Percentiles rank a stretch among this genome's conserved stretches.
These are phyloP conservation scores for Semnornis frantzii DNA, from an alignment of 2,113 vertebrate genomes.

Conservation along the genomic window DNA sequence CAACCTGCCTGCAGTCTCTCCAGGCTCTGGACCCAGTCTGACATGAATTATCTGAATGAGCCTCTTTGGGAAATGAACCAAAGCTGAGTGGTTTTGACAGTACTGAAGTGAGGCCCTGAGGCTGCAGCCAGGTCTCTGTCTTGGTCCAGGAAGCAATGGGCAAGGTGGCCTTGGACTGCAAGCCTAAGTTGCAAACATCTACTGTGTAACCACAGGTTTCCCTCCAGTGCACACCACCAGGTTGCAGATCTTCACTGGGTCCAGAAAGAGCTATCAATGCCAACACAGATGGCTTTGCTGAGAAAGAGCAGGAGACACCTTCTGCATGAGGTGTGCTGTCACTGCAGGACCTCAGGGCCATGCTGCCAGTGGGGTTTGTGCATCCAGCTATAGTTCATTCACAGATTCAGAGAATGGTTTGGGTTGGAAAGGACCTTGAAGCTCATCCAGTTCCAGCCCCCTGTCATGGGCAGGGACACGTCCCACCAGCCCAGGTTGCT, in stretches of 20 bases:
- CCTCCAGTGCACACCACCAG: neutral
- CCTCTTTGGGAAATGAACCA: neutral
- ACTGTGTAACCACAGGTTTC: neutral
- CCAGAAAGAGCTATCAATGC: neutral
- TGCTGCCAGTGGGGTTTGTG: neutral
- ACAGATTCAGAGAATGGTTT: too few relatives aligned
- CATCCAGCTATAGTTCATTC: too few relatives aligned
- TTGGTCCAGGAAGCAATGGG: neutral
- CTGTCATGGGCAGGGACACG: too few relatives aligned
- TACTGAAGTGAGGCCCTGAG: neutral
- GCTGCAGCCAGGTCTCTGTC: neutral
- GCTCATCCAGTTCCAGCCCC: too few relatives aligned
- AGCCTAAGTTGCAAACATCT: neutral
- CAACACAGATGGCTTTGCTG: neutral
- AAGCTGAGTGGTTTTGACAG: neutral
- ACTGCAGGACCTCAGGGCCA: neutral
- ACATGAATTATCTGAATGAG: neutral
- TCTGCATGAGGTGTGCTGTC: neutral
- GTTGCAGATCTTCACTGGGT: neutral
- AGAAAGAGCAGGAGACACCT: neutral
- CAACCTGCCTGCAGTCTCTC: rapidly evolving
- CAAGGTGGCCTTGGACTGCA: neutral
- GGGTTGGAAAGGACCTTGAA: too few relatives aligned
- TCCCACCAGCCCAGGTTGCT: too few relatives aligned
- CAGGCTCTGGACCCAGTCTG: neutral